A percentile compares a stretch with the other conserved stretches of the same genome.
Conservation (phyloP, 2,888 invertebrate species). For the Epirrhoe alternata region DNA sequence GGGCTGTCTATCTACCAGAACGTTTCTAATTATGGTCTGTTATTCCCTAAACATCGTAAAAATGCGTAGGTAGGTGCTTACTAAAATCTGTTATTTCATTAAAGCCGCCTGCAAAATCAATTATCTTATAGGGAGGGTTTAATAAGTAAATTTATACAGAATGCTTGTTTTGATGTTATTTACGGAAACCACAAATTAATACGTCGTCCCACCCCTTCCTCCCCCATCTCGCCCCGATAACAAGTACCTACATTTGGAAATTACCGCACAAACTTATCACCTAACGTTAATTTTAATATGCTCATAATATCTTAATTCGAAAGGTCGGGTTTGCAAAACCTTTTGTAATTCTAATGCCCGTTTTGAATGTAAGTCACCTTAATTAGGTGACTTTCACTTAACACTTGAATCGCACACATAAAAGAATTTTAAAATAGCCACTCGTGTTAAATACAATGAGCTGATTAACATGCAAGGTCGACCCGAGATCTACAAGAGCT, state of each 20-base stretch:
- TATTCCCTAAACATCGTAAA: not conserved
- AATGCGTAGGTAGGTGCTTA: not conserved
- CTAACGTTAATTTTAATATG: slow-evolving; percentile 15
- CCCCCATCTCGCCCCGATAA: slow-evolving; percentile 3
- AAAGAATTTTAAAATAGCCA: slow-evolving; percentile 2
- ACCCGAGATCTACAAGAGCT: slow-evolving; percentile 6
- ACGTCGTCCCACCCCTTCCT: not conserved
- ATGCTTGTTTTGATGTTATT: slow-evolving; percentile 33
- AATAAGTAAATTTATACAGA: slow-evolving; percentile 8
- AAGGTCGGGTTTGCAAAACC: slow-evolving; percentile 9
- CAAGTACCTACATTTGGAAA: slow-evolving; percentile 17
- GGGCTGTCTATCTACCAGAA: no score
- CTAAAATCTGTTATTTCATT: not conserved
- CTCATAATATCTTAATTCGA: slow-evolving; percentile 8
- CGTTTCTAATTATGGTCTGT: not conserved
- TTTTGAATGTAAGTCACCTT: slow-evolving; percentile 22
- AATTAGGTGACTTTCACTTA: slow-evolving; percentile 16
- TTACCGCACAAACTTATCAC: slow-evolving; percentile 13
- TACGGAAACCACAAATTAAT: slow-evolving; percentile 15
- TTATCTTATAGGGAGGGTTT: slow-evolving; percentile 8
- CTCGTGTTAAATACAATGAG: slow-evolving; percentile 13
- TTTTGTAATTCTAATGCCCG: slow-evolving; percentile 14
- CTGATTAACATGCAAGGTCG: slow-evolving; percentile 18
- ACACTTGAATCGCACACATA: slow-evolving; percentile 12
- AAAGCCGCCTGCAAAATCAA: not conserved